phyloP scores from a whole-genome alignment of 1,140 invertebrate species.

The Cydia amplana region DNA sequence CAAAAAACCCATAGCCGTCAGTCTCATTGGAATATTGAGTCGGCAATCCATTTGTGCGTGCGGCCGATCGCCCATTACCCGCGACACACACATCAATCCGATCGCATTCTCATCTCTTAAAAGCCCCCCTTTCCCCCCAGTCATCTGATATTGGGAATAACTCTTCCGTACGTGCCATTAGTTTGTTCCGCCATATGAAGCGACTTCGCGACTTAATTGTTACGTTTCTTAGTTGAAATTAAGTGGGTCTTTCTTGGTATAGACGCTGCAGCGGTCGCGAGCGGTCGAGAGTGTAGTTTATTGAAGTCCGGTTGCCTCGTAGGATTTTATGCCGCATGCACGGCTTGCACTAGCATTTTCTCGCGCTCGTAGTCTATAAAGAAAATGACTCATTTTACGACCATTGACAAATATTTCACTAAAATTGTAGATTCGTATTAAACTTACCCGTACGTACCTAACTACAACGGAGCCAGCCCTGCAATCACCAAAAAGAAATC shows the following conservation, averaged over 20 bases:
- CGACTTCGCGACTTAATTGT: constrained; percentile 13
- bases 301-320: background rate
- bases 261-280: background rate
- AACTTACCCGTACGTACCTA: background rate
- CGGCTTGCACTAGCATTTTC: background rate
- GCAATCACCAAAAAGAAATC: no score
- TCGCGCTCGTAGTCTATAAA: background rate
- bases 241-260: background rate
- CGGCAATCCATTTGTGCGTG: constrained; percentile 34
- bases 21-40: constrained; percentile 7
- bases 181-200: constrained; percentile 3
- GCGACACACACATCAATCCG: constrained; percentile 34
- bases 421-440: background rate
- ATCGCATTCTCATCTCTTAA: constrained; percentile 34
- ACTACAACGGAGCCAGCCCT: no score
- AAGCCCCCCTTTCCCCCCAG: constrained; percentile 12
- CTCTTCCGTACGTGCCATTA: constrained; percentile 29
- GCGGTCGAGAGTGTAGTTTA: constrained; percentile 15
- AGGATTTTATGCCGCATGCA: background rate
- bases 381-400: background rate
- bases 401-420: no score
- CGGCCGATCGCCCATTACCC: constrained; percentile 33
- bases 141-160: constrained; percentile 24
- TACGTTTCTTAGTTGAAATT: constrained; percentile 2
- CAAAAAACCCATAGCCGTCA: background rate